Percentiles rank a stretch among this genome's conserved stretches.
Conservation (phyloP, 2,888 invertebrate genomes). For the Calameuta pallipes region DNA sequence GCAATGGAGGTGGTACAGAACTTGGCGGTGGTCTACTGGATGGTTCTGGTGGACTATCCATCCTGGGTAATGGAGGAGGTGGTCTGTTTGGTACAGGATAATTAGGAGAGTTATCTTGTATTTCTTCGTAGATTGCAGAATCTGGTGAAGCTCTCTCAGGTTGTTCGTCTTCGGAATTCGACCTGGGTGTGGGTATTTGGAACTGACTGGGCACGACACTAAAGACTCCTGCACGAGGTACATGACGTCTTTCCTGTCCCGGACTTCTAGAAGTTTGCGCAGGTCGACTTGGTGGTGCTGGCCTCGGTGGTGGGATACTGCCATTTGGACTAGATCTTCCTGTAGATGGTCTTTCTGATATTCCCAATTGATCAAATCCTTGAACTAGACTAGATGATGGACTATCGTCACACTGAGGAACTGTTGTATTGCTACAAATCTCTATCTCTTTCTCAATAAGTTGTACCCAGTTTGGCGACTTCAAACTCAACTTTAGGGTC, state of each 20-base stretch:
- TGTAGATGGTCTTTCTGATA: constrained; percentile 70
- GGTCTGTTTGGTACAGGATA: constrained; percentile 60
- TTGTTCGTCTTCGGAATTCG: constrained; percentile 27
- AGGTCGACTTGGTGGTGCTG: constrained; percentile 65
- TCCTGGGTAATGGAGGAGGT: constrained; percentile 59
- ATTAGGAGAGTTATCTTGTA: constrained; percentile 53
- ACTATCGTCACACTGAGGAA: constrained; percentile 73
- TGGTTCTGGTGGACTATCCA: constrained; percentile 42
- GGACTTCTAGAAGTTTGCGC: constrained; percentile 59
- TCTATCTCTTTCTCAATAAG: constrained; percentile 85
- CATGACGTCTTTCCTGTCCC: constrained; percentile 48
- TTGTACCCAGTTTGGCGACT: constrained; percentile 87
- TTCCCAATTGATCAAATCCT: constrained; percentile 67
- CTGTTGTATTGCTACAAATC: constrained; percentile 86
- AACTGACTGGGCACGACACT: constrained; percentile 58
- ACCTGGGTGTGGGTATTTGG: constrained; percentile 17
- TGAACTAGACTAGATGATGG: constrained; percentile 56
- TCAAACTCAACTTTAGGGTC: constrained; percentile 78
- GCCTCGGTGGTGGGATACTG: constrained; percentile 69
- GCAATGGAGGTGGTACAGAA: constrained; percentile 58
- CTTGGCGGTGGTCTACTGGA: constrained; percentile 41
- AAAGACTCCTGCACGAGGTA: constrained; percentile 58
- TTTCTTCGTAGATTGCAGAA: constrained; percentile 64
- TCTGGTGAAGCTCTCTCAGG: constrained; percentile 52
- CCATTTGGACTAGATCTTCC: constrained; percentile 68